A percentile compares a stretch with the other conserved stretches of the same genome.
Conservation (phyloP, 2,797 vertebrate species). For the Halcyon smyrnensis region DNA sequence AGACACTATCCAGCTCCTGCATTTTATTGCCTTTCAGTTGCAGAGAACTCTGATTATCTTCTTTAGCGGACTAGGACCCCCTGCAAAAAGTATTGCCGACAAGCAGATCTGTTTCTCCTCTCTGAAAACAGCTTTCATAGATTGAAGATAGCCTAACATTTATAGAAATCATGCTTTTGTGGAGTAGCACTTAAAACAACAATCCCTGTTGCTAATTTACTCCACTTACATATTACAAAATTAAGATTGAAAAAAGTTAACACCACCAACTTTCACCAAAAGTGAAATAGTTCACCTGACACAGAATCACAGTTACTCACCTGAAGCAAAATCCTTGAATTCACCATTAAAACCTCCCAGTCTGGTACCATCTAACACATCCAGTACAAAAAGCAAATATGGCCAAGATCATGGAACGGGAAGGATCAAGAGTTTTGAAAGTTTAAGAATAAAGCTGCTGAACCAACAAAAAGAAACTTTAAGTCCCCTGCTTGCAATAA, state of each 20-base stretch:
- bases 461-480: not conserved
- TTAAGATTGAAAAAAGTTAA: not conserved
- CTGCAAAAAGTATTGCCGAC: not conserved
- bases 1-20: not conserved
- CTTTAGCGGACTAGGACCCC: not conserved
- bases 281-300: not conserved
- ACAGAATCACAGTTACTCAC: not conserved
- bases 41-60: not conserved
- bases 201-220: not conserved
- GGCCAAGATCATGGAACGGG: not conserved
- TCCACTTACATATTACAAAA: not conserved
- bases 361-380: not conserved
- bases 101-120: not conserved
- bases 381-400: not conserved
- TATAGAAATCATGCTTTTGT: not conserved
- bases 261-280: not conserved
- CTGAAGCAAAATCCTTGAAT: not conserved
- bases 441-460: not conserved
- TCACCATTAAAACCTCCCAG: not conserved
- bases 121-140: not conserved
- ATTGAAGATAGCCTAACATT: not conserved
- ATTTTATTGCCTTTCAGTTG: not conserved
- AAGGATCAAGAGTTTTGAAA: not conserved
- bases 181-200: not conserved
- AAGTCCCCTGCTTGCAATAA: not conserved